Conservation (phyloP, 2,888 invertebrate genomes). For the Lasioglossum figueresi region DNA sequence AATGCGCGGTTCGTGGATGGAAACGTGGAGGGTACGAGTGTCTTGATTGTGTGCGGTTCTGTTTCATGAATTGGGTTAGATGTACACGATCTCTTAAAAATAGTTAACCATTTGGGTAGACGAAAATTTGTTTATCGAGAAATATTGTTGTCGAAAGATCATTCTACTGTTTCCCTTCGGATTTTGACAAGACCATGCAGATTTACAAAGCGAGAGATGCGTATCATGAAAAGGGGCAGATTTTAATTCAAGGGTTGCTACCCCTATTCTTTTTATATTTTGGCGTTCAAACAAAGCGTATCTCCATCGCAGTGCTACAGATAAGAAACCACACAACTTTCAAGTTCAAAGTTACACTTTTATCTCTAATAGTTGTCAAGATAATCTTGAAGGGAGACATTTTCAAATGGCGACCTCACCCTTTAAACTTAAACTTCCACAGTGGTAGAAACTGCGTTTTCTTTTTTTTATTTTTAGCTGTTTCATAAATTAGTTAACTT, state of each 20-base stretch:
- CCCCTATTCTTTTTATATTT: not conserved
- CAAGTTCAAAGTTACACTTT: not conserved
- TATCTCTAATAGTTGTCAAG: not conserved
- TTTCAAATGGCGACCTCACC: not conserved
- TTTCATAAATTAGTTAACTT: not conserved
- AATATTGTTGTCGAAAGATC: not conserved
- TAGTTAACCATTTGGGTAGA: too few species aligned
- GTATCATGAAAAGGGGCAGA: not conserved
- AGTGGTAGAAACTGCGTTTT: not conserved
- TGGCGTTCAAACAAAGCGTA: not conserved
- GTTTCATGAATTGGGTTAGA: not conserved
- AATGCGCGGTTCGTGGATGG: not conserved
- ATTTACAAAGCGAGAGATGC: not conserved
- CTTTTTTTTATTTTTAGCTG: not conserved
- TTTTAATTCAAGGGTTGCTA: not conserved
- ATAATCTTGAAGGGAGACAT: not conserved
- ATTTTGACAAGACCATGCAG: not conserved
- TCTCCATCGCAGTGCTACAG: not conserved
- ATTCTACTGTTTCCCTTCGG: not conserved
- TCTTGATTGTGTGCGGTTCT: not conserved
- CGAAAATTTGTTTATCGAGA: not conserved
- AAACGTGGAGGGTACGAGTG: not conserved
- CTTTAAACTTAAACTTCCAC: not conserved
- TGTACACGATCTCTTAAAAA: too few species aligned
- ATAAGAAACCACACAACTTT: not conserved